Evolutionary conservation across 2,888 invertebrate species (phyloP), one percentile per base, ranked within the genome.

Genomic region (Phragmatobia fuliginosa): DNA sequence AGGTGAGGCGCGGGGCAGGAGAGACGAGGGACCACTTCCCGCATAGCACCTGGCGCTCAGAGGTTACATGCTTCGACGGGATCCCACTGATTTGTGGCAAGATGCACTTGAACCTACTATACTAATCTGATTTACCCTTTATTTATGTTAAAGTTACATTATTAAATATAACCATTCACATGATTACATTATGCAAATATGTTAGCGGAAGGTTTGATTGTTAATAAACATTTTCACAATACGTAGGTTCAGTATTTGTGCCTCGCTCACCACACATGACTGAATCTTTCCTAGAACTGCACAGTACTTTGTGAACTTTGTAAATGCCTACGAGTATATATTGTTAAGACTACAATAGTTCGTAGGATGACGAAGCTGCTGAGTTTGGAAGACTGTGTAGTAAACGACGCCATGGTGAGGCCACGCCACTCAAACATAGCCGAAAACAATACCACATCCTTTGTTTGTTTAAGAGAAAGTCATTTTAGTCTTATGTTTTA

Each of bases 41-140:
- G 94, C 91, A 88, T 90, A 94, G 93, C 94, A 94, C 94, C 94
- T 94, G 94, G 94, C 94, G 93, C 90, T 88, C 86, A 83, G 91
- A 90, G 92, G 91, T 89, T 91, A 91, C 92, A 88, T 88, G 85
- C 82, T 85, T 89, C 91, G 89, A 90, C 90, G 86, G 89, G 90
- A 91, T 92, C 91, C 86, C 92, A 93, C 92, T 93, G 94, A 94
- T 93, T 94, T 93, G 92, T 93, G 86, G 90, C 89, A 83, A 92
- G 91, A 90, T 88, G 87, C 86, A 87, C 85, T 86, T 85, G 84
- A 85, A 88, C 85, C 86, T 87, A 85, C 86, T 88, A 84, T 83
- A 77, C 68, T 77, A 79, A 77, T 85, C 87, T 85, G 89, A 91
- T 91, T 89, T 88, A 83, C 84, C 84, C 84, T 90, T 90, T 88